Base-by-base conservation (phyloP, 23 tunicate genomes). In the Ascidia mentula region DNA sequence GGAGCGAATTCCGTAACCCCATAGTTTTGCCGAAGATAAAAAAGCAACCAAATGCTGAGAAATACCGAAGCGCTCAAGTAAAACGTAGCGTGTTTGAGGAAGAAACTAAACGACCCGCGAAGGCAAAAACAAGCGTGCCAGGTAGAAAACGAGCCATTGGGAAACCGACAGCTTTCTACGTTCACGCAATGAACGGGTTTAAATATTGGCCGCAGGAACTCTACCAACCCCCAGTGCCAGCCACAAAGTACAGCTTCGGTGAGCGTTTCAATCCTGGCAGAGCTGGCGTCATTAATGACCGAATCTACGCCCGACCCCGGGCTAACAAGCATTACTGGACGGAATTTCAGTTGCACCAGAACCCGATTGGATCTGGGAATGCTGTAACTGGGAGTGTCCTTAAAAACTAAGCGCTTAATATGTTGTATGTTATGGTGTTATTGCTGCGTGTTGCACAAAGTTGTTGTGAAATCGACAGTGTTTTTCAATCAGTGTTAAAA, bases 341-440 rank as follows among this genome's bases (percentile, higher is more conserved):
- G 0, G 97, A 91, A 31, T 91, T 85, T 77, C 90, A 91, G 70
- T 70, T 46, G 32, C 90, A 80, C 38, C 97, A 91, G 40, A 91
- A 91, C 77, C 97, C 97, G 28, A 91, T 91, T 30, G 97, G 97
- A 0, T 91, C 97, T 15, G 97, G 87, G 2, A 91, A 91, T 72
- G 71, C 82, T 20, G 87, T 91, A 0, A 78, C 84, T 1, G 97
- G 97, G 34, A 73, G 60, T 28, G 85, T 81, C 40, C 40, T 88
- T 0, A 36, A 69, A 37, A 88, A 88, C 60, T 88, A 42, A 88
- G 7, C 1, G 22, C 24, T 26, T 53, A 9, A 20, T 53, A 20
- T 53, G 13, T 53, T 6, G 65, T 53, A 20, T 3, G 24, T 5
- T 53, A 1, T 53, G 1, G 22, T 28, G 65, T 53, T 3, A 53